Conservation (phyloP, 2,888 invertebrate genomes). For the Choristoneura rosaceana region DNA sequence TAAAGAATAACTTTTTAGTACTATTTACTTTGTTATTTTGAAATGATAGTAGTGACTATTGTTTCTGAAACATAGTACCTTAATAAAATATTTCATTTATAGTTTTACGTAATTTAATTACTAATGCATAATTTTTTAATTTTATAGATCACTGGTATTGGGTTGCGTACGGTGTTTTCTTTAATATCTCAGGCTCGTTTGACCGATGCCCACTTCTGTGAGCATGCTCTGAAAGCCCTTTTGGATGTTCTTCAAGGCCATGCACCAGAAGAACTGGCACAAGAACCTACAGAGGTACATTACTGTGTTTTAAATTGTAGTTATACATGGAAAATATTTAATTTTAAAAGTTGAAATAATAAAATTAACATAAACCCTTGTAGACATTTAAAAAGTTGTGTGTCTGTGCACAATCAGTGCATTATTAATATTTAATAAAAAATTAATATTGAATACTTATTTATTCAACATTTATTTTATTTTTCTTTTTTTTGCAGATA, state of each 20-base stretch:
- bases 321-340: neutral
- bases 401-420: no score
- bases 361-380: neutral
- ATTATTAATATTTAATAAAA: no score
- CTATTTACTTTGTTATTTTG: no score
- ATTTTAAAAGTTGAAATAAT: neutral
- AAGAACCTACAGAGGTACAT: slow-evolving; percentile 90
- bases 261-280: slow-evolving; percentile 93
- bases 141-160: slow-evolving; percentile 91
- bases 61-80: neutral
- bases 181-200: slow-evolving; percentile 94
- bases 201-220: slow-evolving; percentile 94
- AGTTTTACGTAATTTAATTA: neutral
- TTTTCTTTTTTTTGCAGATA: slow-evolving; percentile 71
- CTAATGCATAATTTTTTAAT: no score
- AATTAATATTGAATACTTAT: no score
- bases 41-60: no score
- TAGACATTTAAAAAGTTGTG: neutral
- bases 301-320: neutral
- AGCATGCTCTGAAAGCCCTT: slow-evolving; percentile 94
- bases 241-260: slow-evolving; percentile 96
- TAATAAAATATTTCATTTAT: neutral
- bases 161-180: slow-evolving; percentile 94
- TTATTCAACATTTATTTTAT: no score
- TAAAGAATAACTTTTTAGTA: no score